phyloP scores from a whole-genome alignment of 2,113 vertebrate species.

The Muntiacus muntjak region DNA sequence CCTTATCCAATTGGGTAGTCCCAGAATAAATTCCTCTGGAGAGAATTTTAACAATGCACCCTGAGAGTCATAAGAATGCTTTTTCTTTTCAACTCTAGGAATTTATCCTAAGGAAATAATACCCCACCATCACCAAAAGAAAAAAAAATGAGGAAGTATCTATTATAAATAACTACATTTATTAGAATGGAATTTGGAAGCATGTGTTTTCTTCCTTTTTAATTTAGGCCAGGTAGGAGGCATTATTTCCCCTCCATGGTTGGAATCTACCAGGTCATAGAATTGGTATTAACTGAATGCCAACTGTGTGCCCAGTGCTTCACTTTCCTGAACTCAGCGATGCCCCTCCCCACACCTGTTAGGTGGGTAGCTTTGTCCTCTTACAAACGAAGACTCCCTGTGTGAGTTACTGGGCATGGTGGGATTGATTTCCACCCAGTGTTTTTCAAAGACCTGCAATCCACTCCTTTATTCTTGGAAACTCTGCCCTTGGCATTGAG shows the following conservation, averaged over 20 bases:
- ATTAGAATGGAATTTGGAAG: neutral
- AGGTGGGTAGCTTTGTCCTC: neutral
- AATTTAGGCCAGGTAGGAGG: neutral
- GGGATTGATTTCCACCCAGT: neutral
- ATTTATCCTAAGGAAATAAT: neutral
- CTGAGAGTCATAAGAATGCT: neutral
- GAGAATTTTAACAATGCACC: neutral
- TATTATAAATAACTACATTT: neutral
- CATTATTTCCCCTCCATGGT: neutral
- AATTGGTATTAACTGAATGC: neutral
- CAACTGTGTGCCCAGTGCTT: neutral
- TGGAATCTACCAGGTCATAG: neutral
- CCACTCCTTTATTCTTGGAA: neutral
- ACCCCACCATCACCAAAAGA: neutral
- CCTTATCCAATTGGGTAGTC: neutral
- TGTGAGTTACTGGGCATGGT: neutral
- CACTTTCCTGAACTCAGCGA: neutral
- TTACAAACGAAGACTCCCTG: neutral
- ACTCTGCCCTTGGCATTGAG: conserved; percentile 9
- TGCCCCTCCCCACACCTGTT: neutral
- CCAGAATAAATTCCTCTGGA: neutral
- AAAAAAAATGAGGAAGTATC: neutral
- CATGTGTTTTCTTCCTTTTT: neutral
- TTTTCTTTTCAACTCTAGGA: neutral
- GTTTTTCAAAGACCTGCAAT: conserved; percentile 9